A percentile compares a stretch with the other conserved stretches of the same genome.
Conservation (phyloP, 2,113 vertebrate genomes). For the Xiphophorus couchianus region DNA sequence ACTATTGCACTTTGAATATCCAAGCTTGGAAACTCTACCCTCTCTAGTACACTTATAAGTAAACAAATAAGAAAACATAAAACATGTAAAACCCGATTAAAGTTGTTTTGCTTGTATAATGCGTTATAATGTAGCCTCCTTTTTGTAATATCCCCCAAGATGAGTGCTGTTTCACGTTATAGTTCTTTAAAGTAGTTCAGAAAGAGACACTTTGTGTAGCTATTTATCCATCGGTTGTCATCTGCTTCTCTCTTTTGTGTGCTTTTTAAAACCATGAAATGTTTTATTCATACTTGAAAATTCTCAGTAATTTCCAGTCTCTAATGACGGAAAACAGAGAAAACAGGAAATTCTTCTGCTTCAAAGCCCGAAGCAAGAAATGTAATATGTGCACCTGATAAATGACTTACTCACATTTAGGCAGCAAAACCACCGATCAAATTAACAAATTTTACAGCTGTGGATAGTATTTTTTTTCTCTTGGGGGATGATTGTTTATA, state of each 20-base stretch:
- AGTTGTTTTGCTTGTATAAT: too few species aligned
- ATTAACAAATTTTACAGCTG: neutral
- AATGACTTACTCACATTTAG: neutral
- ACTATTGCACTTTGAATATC: neutral
- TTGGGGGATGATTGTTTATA: neutral
- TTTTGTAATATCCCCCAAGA: too few species aligned
- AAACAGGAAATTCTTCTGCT: conserved; percentile 4
- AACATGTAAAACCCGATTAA: too few species aligned
- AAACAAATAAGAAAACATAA: neutral
- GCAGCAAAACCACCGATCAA: neutral
- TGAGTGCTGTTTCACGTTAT: too few species aligned
- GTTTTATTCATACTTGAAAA: neutral
- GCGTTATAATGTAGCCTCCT: too few species aligned
- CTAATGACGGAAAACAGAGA: neutral
- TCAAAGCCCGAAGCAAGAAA: neutral
- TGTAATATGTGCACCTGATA: neutral
- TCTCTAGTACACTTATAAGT: neutral
- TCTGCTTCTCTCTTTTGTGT: neutral
- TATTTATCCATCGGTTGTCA: neutral
- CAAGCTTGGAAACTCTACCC: neutral
- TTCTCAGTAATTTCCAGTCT: neutral
- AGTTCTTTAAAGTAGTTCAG: neutral
- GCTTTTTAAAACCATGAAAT: neutral
- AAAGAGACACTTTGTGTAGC: neutral
- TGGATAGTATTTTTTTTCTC: neutral